Conservation (phyloP, 2,888 invertebrate species). For the Leucophora obtusa region DNA sequence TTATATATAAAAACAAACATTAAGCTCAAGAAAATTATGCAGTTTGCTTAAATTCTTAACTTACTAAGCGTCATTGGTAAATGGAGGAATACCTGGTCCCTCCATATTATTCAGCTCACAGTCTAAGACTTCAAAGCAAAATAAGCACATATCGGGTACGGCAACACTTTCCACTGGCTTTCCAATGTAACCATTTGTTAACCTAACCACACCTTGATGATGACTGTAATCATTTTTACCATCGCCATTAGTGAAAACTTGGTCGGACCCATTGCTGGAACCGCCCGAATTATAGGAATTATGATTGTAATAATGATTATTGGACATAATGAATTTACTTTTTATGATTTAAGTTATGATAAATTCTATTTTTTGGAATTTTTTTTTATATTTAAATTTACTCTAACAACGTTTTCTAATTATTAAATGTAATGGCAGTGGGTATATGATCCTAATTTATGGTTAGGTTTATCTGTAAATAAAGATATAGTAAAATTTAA, state of each 20-base stretch:
- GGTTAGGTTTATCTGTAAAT: constrained; percentile 58
- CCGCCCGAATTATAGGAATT: constrained; percentile 66
- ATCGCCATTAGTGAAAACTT: constrained; percentile 59
- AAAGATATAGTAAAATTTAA: neutral
- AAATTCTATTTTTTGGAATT: constrained; percentile 5
- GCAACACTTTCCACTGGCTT: constrained; percentile 82
- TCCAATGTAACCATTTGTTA: constrained; percentile 76
- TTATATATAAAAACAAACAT: too few relatives aligned
- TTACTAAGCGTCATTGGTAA: constrained; percentile 97
- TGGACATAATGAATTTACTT: constrained; percentile 66
- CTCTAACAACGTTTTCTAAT: constrained; percentile 54
- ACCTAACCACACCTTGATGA: constrained; percentile 55
- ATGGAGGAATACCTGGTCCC: constrained; percentile 93
- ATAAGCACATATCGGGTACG: constrained; percentile 97
- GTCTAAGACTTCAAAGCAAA: constrained; percentile 99
- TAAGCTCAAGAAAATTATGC: too few relatives aligned
- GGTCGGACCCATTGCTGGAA: constrained; percentile 55
- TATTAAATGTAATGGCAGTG: constrained; percentile 73
- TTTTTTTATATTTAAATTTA: constrained; percentile 29
- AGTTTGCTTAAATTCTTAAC: constrained; percentile 75
- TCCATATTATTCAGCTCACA: constrained; percentile 95
- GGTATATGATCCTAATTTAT: constrained; percentile 71
- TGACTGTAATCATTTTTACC: constrained; percentile 58
- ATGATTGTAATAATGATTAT: constrained; percentile 69
- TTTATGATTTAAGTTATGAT: constrained; percentile 6